Evolutionary conservation across 2,797 vertebrate species (phyloP).

Genomic region (Coregonus ussuriensis): DNA sequence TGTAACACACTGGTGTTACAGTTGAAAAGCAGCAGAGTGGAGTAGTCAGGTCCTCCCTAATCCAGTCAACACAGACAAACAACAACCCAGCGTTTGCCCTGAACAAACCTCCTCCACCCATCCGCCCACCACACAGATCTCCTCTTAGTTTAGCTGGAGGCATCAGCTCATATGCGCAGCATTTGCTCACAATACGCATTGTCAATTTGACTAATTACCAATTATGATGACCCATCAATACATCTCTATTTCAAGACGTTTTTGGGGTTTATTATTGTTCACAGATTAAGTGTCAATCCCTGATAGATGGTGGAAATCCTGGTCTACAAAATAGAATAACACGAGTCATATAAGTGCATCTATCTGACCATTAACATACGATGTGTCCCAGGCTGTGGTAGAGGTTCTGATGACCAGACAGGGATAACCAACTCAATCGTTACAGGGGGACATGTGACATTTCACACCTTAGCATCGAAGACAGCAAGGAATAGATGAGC

Average conservation of each 20-base stretch:
- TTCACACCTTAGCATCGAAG: conserved; percentile 44
- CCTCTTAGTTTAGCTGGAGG: conserved; percentile 5
- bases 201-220: neutral
- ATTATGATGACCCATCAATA: neutral
- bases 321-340: neutral
- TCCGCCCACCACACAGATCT: conserved; percentile 16
- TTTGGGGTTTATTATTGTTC: neutral
- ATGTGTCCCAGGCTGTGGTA: neutral
- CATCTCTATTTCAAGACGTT: neutral
- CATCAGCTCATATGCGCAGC: conserved; percentile 5
- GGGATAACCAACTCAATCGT: neutral
- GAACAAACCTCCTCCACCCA: conserved; percentile 25
- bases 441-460: conserved; percentile 33
- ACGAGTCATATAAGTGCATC: neutral
- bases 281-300: neutral
- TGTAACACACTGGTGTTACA: no score
- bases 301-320: neutral
- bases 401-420: neutral
- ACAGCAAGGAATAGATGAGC: conserved; percentile 14
- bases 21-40: conserved; percentile 29
- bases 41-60: conserved; percentile 24
- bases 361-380: neutral
- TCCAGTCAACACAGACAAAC: conserved; percentile 2
- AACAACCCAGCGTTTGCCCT: conserved; percentile 17
- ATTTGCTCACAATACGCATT: neutral